Base-by-base conservation (phyloP, 2,888 invertebrate species). In the Augochlorella aurata region DNA sequence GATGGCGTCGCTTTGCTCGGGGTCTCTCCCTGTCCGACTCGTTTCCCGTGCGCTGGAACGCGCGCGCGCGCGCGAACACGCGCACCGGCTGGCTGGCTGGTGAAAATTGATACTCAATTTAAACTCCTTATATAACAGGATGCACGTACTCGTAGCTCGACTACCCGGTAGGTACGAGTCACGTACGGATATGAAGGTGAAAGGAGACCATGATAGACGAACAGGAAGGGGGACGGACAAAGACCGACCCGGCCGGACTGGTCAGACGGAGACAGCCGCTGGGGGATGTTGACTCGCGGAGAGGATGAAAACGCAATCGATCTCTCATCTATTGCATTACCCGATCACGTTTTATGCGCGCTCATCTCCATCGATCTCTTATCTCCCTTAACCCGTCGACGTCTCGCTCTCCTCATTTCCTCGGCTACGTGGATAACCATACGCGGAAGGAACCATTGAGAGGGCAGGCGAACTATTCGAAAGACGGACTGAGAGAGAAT, bases 51-150 rank as follows among this genome's bases (percentile, higher is more conserved):
- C 50, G 61, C 67, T 29, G 82, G 24, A 71, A 66, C 70, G 74
- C 70, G 74, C 52, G 68, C 67, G 68, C 67, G 2, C 7, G 52
- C 71, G 66, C 58, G 68, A 68, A 66, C 65, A 65, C 47, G 58
- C 71, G 69, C 67, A 78, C 73, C 82, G 85, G 63, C 61, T 61
- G 61, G n/a, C 61, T 78, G 63, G 77, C 74, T 71, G 74, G 77
- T 86, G 91, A 89, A 91, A 91, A 91, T 91, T 91, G 89, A 90
- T 90, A 89, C 88, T 89, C 86, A 84, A 89, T 89, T 90, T 85
- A 74, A 88, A 76, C 85, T 81, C 82, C 87, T 87, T 87, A 83
- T 84, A 84, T 87, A 88, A 88, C 88, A 89, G 87, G 87, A 87
- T 87, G 87, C 88, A 89, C 89, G 88, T 89, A 88, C 81, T 78